phyloP scores from a whole-genome alignment of 2,113 vertebrate genomes.

The Verasper variegatus region DNA sequence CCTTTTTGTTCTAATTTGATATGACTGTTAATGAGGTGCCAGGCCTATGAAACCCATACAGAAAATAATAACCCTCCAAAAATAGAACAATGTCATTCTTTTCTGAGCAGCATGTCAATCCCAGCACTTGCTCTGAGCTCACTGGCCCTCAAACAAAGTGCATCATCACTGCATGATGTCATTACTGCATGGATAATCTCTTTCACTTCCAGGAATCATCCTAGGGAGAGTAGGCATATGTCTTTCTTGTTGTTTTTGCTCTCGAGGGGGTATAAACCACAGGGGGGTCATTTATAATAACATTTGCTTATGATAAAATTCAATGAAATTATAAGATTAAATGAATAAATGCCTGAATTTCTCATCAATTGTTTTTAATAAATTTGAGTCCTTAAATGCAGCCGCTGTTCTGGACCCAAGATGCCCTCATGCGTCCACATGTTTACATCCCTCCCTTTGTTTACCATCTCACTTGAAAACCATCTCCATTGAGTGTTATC shows the following conservation, averaged over 20 bases:
- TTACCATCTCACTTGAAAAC: slow-evolving; percentile 13
- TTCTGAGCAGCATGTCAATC: neutral
- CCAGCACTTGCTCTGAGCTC: neutral
- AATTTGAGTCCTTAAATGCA: neutral
- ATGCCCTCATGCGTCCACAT: slow-evolving; percentile 20
- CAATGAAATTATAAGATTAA: neutral
- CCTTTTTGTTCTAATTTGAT: neutral
- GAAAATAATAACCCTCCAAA: neutral
- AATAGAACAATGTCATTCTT: neutral
- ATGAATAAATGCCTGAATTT: neutral
- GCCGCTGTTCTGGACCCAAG: neutral
- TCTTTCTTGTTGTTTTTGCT: too few species aligned
- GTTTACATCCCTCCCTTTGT: slow-evolving; percentile 49
- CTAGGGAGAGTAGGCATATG: neutral
- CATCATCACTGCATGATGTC: slow-evolving; percentile 54
- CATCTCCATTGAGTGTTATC: neutral
- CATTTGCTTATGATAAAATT: neutral
- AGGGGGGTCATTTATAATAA: too few species aligned
- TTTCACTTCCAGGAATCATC: slow-evolving; percentile 25
- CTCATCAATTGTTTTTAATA: neutral
- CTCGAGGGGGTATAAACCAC: too few species aligned
- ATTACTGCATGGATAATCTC: slow-evolving; percentile 23
- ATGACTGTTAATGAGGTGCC: neutral
- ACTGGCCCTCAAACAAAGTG: slow-evolving; percentile 16
- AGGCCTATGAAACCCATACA: neutral